phyloP scores from a whole-genome alignment of 2,888 invertebrate species.

The Amaurobius ferox region DNA sequence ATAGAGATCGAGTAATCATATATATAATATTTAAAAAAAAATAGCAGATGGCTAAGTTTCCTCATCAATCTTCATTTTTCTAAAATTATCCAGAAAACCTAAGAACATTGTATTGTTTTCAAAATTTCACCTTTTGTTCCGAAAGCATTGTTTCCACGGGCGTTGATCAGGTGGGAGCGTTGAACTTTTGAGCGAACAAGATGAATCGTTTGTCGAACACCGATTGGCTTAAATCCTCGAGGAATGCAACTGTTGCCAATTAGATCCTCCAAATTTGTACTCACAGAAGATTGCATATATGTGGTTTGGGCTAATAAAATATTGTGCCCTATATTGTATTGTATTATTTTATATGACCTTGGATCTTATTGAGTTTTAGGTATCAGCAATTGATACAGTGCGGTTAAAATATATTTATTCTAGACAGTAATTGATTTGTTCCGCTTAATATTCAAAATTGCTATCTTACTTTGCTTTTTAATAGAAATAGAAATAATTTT shows the following conservation, averaged over 20 bases:
- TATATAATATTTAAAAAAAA: no score
- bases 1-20: no score
- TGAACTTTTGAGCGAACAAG: slow-evolving; percentile 59
- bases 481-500: no score
- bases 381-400: no score
- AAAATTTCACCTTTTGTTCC: slow-evolving; percentile 35
- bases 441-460: no score
- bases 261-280: slow-evolving; percentile 4
- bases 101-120: slow-evolving; percentile 27
- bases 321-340: background rate
- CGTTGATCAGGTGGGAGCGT: slow-evolving; percentile 49
- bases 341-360: no score
- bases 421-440: no score
- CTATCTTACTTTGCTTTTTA: no score
- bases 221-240: slow-evolving; percentile 42
- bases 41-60: no score
- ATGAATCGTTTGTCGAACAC: slow-evolving; percentile 60
- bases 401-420: no score
- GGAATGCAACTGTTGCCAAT: slow-evolving; percentile 27
- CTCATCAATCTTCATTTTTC: background rate
- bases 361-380: no score
- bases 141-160: slow-evolving; percentile 55
- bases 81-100: background rate
- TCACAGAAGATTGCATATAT: background rate
- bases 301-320: background rate